Evolutionary conservation across 2,797 vertebrate genomes (phyloP).

Genomic region (Oceanodroma leucorhoa): DNA sequence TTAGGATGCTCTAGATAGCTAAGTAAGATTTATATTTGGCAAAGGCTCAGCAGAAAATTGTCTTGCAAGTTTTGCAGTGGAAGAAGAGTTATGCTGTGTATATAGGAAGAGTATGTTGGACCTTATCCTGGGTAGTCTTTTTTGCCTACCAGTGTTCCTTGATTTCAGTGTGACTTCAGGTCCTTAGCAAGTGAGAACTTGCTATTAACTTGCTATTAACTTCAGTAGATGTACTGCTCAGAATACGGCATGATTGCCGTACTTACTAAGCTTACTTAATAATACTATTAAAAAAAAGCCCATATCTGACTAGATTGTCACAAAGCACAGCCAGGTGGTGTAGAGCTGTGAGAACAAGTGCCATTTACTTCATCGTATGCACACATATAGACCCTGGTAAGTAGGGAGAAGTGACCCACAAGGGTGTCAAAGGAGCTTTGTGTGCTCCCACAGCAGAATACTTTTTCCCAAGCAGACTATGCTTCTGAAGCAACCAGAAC

Average conservation of each 20-base stretch:
- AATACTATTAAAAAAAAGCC: background rate
- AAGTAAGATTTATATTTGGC: background rate
- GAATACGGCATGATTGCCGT: rapidly evolving
- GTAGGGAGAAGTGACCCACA: background rate
- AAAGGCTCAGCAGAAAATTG: background rate
- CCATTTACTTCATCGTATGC: rapidly evolving
- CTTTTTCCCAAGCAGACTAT: background rate
- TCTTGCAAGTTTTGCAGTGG: background rate
- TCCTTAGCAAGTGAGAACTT: background rate
- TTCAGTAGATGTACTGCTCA: background rate
- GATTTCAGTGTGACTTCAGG: background rate
- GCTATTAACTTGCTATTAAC: background rate
- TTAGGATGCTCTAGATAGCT: slow-evolving; percentile 1
- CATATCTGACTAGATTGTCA: background rate
- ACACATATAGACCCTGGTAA: background rate
- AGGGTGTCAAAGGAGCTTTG: background rate
- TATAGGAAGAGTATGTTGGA: background rate
- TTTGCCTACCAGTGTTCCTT: background rate
- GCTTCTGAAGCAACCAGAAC: background rate
- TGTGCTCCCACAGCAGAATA: background rate
- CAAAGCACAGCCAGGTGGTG: background rate
- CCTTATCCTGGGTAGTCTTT: background rate
- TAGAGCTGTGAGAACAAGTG: background rate
- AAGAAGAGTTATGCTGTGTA: background rate
- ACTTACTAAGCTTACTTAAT: background rate